A percentile compares a stretch with the other conserved stretches of the same genome.
Conservation (phyloP, 2,888 invertebrate genomes). For the Aleiodes leptofemur region DNA sequence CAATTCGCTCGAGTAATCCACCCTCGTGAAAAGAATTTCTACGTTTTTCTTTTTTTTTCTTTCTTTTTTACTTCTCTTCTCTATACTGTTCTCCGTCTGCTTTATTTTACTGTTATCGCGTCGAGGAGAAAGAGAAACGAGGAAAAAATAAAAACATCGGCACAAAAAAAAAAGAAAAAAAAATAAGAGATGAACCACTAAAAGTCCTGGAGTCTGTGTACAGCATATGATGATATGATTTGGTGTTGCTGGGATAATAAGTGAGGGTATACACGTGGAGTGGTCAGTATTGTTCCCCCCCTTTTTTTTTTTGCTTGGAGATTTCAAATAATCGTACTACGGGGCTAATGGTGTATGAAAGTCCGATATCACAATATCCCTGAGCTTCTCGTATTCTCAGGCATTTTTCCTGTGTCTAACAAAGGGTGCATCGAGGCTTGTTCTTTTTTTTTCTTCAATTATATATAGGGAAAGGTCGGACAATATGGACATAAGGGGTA, state of each 20-base stretch:
- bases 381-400: constrained; percentile 49
- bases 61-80: neutral
- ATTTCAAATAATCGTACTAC: constrained; percentile 67
- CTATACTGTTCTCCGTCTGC: constrained; percentile 12
- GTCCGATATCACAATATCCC: constrained; percentile 73
- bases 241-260: constrained; percentile 16
- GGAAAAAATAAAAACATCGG: constrained; percentile 16
- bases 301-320: constrained; percentile 1
- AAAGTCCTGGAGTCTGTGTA: constrained; percentile 21
- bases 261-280: constrained; percentile 37
- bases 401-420: neutral
- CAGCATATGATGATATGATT: constrained; percentile 17
- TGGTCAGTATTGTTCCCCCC: constrained; percentile 71
- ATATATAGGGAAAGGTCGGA: too few relatives aligned
- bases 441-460: neutral
- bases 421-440: constrained; percentile 24
- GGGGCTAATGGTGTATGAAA: constrained; percentile 73
- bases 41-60: too few relatives aligned
- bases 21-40: constrained; percentile 49
- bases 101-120: constrained; percentile 16
- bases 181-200: constrained; percentile 14
- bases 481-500: too few relatives aligned
- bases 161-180: too few relatives aligned
- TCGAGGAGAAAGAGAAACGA: constrained; percentile 31
- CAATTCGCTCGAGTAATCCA: constrained; percentile 63